Evolutionary conservation across 2,797 vertebrate genomes (phyloP).

Genomic region (Orientallactaga sibirica): DNA sequence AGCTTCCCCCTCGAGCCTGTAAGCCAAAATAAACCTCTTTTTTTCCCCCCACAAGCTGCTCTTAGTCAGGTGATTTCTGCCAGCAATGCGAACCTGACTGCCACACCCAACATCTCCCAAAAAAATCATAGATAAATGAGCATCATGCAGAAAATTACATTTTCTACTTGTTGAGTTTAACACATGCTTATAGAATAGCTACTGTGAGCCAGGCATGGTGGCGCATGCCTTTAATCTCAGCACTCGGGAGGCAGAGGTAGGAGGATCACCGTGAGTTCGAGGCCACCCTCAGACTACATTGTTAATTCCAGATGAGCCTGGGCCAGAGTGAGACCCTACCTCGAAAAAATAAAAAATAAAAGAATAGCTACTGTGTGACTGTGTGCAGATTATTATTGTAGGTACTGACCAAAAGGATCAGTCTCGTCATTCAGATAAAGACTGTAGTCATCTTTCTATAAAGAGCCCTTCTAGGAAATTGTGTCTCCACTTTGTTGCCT

Average conservation of each 20-base stretch:
- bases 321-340: too few relatives aligned
- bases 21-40: too few relatives aligned
- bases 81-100: too few relatives aligned
- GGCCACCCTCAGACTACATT: too few relatives aligned
- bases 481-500: constrained; percentile 15
- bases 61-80: too few relatives aligned
- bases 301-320: too few relatives aligned
- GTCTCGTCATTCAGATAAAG: background rate
- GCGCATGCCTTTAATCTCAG: too few relatives aligned
- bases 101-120: background rate
- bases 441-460: background rate
- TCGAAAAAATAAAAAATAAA: too few relatives aligned
- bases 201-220: background rate
- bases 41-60: too few relatives aligned
- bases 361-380: background rate
- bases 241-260: too few relatives aligned
- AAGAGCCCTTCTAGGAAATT: constrained; percentile 51
- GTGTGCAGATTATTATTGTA: background rate
- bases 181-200: constrained; percentile 40
- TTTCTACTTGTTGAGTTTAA: constrained; percentile 43
- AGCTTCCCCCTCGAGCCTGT: too few relatives aligned
- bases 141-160: constrained; percentile 49
- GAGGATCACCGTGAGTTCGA: too few relatives aligned
- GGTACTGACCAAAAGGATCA: background rate
- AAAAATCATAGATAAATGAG: background rate